A percentile compares a stretch with the other conserved stretches of the same genome.
Evolutionary conservation across 1,140 invertebrate species (phyloP).

Genomic region (Scaptomyza pallida): DNA sequence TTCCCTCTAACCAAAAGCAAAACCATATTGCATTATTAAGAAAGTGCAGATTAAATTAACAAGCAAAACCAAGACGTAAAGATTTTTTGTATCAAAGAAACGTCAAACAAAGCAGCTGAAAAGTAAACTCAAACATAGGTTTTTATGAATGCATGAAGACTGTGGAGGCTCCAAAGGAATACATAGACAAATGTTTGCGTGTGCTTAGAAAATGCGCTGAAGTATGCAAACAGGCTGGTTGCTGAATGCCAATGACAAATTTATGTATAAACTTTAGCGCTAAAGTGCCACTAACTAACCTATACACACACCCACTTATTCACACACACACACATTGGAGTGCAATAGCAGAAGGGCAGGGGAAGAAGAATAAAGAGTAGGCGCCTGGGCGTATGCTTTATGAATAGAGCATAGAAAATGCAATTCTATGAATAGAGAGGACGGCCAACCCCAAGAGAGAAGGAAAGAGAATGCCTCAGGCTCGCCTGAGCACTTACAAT

Average conservation of each 20-base stretch:
- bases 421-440: slow-evolving; percentile 67
- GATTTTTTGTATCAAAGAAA: neutral
- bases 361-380: too few relatives aligned
- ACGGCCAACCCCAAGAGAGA: neutral
- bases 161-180: slow-evolving; percentile 20
- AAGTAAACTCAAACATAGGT: slow-evolving; percentile 35
- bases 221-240: slow-evolving; percentile 33
- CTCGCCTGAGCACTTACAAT: slow-evolving; percentile 64
- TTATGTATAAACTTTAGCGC: slow-evolving; percentile 79
- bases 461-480: slow-evolving; percentile 12
- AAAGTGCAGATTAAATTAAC: slow-evolving; percentile 33
- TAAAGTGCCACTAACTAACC: slow-evolving; percentile 80
- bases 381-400: slow-evolving; percentile 61
- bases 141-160: slow-evolving; percentile 12
- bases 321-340: slow-evolving; percentile 32
- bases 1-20: too few relatives aligned
- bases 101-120: slow-evolving; percentile 23
- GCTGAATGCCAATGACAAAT: slow-evolving; percentile 80
- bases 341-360: slow-evolving; percentile 73
- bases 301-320: slow-evolving; percentile 41
- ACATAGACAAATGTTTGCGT: slow-evolving; percentile 45
- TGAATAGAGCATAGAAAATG: slow-evolving; percentile 58
- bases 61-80: slow-evolving; percentile 15
- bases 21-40: too few relatives aligned
- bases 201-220: slow-evolving; percentile 39